Evolutionary conservation across 2,888 invertebrate species (phyloP), one percentile per base, ranked within the genome.

Genomic region (Stictocephala bisonia): DNA sequence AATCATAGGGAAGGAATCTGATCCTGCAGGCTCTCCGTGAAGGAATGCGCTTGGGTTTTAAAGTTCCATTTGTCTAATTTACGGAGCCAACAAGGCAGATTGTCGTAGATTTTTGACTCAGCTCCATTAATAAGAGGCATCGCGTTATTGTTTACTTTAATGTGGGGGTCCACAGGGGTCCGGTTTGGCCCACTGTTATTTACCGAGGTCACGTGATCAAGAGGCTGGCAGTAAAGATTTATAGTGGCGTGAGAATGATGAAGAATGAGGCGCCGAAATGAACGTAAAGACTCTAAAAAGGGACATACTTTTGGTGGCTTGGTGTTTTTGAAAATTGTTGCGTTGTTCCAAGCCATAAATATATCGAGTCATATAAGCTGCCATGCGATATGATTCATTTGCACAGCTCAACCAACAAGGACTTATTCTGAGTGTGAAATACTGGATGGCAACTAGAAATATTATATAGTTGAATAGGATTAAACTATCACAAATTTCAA

Each of bases 1-100:
- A 56, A 56, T 56, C 56, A 56, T 7, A 1, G 13, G 26, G 6
- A 18, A 13, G 60, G 18, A 26, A 56, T 56, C 29, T 56, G 56
- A 60, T 60, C 35, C 40, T n/a, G n/a, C n/a, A n/a, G n/a, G 20
- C 18, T 31, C 18, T 35, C 29, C 60, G 60, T 60, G 60, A 29
- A 60, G 60, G 60, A 60, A 60, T 60, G 15, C 40, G 40, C n/a
- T n/a, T n/a, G 60, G 40, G 60, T 18, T 60, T 60, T 60, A 29
- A 60, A 60, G 29, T 60, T 35, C 60, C 31, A 60, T 60, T 60
- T 60, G 60, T 60, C 35, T 40, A 60, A 60, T 60, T 60, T 60
- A 60, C 60, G 60, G 35, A 11, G 2, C 7, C 31, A 60, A 60
- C 40, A 31, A 15, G 40, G 22, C 60, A 60, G 60, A 60, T 35